Percentiles rank a stretch among this genome's conserved stretches.
Evolutionary conservation across 2,113 vertebrate genomes (phyloP).

Genomic region (Sialia sialis): DNA sequence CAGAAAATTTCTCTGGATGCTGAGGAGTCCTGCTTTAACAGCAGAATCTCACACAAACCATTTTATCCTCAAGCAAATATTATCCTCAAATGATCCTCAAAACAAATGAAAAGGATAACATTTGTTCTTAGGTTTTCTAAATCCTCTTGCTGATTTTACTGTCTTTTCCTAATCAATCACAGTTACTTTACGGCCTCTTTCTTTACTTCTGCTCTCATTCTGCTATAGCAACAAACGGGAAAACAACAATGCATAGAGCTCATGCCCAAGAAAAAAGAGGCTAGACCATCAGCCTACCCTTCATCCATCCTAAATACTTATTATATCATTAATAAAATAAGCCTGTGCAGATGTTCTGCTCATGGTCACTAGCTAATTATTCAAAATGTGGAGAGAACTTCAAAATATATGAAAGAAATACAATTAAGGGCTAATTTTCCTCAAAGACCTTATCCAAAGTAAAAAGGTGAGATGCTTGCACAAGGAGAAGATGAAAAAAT

Average conservation of each 20-base stretch:
- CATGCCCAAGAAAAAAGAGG: background rate
- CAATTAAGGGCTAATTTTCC: background rate
- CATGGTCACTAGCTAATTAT: background rate
- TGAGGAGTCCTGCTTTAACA: background rate
- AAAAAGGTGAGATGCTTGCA: background rate
- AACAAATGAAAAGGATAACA: background rate
- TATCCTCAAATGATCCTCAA: background rate
- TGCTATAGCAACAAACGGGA: background rate
- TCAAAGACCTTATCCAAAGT: background rate
- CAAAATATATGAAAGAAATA: background rate
- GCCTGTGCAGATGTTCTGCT: background rate
- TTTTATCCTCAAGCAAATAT: background rate
- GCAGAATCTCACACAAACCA: background rate
- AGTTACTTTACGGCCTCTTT: background rate
- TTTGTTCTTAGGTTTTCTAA: background rate
- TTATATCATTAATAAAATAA: background rate
- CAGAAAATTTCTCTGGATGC: background rate
- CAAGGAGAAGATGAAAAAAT: background rate
- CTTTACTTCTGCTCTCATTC: background rate
- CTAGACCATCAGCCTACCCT: background rate
- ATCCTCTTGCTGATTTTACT: background rate
- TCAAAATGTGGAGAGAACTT: background rate
- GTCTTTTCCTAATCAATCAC: background rate
- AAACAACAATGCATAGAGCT: background rate
- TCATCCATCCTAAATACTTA: background rate